Percentiles rank a stretch among this genome's conserved stretches.
Evolutionary conservation across 1,140 invertebrate species (phyloP).

Genomic region (Cydia amplana): DNA sequence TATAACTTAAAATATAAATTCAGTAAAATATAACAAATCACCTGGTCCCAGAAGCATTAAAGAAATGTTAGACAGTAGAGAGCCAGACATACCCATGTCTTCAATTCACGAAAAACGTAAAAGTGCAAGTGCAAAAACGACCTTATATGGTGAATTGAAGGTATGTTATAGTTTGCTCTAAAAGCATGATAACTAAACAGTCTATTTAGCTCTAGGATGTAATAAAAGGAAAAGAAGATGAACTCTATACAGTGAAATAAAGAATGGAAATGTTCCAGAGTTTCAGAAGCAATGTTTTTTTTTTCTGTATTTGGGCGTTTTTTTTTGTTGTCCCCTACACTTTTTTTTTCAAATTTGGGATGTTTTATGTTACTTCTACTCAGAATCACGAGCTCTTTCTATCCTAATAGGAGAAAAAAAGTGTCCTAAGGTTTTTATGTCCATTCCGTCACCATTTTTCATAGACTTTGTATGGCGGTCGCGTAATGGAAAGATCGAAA

Average conservation of each 20-base stretch:
- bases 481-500: too few relatives aligned
- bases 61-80: slow-evolving; percentile 47
- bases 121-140: slow-evolving; percentile 50
- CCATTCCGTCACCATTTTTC: too few relatives aligned
- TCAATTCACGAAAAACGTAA: slow-evolving; percentile 64
- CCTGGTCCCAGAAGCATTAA: slow-evolving; percentile 24
- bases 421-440: too few relatives aligned
- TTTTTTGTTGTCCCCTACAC: too few relatives aligned
- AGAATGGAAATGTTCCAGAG: background rate
- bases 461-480: too few relatives aligned
- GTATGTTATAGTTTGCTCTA: slow-evolving; percentile 72
- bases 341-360: too few relatives aligned
- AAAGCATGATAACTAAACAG: slow-evolving; percentile 68
- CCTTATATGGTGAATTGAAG: slow-evolving; percentile 70
- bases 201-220: slow-evolving; percentile 19
- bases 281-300: background rate
- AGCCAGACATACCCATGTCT: slow-evolving; percentile 76
- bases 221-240: slow-evolving; percentile 14
- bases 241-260: background rate
- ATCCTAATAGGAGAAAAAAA: too few relatives aligned
- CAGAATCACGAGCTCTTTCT: too few relatives aligned
- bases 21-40: slow-evolving; percentile 28
- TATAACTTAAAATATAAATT: background rate
- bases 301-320: too few relatives aligned
- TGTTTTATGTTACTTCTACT: too few relatives aligned